phyloP scores from a whole-genome alignment of 2,113 vertebrate genomes.

The Indicator maculatus region DNA sequence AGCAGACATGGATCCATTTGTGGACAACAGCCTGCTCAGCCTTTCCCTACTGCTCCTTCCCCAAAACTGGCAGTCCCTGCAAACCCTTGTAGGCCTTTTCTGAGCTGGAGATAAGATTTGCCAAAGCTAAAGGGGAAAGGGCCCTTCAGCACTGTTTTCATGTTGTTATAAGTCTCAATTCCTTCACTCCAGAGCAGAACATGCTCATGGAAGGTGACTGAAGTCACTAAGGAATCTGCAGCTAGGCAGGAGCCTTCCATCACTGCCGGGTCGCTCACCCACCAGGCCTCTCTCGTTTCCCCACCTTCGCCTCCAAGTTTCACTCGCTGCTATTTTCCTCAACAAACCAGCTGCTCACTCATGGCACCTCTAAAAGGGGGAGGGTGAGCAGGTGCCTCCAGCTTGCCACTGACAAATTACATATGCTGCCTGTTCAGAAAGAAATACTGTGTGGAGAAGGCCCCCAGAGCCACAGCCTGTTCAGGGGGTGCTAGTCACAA shows the following conservation, averaged over 20 bases:
- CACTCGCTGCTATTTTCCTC: rapidly evolving
- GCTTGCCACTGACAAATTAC: not conserved
- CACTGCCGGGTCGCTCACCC: not conserved
- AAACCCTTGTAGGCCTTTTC: not conserved
- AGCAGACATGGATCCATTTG: not conserved
- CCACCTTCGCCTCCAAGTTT: rapidly evolving
- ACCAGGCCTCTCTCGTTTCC: not conserved
- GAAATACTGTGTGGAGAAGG: not conserved
- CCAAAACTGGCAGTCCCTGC: not conserved
- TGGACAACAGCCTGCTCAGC: not conserved
- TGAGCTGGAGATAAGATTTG: not conserved
- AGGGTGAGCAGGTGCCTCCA: not conserved
- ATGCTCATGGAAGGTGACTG: not conserved
- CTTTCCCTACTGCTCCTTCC: not conserved
- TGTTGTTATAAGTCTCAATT: rapidly evolving
- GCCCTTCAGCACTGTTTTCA: not conserved
- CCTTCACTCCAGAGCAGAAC: not conserved
- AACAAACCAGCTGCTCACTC: not conserved
- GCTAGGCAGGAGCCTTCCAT: not conserved
- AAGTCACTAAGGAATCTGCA: not conserved
- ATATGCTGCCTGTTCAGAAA: rapidly evolving
- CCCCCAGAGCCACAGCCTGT: not conserved
- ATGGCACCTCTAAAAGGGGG: rapidly evolving
- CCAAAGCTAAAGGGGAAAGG: rapidly evolving
- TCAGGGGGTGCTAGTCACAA: not conserved